A percentile compares a stretch with the other conserved stretches of the same genome.
phyloP scores from a whole-genome alignment of 1,140 invertebrate species.

The Aphis gossypii region DNA sequence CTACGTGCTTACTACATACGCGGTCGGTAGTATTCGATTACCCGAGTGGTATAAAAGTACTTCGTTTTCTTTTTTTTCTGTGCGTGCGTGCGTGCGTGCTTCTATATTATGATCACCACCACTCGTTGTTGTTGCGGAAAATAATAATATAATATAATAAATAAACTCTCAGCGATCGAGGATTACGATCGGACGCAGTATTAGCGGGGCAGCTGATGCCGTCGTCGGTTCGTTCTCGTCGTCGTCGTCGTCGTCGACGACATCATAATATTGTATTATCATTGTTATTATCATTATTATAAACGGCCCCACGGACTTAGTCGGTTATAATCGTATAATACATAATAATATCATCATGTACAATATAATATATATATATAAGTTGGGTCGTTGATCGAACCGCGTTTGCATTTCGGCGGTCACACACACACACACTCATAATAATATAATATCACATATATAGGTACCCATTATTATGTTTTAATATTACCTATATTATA shows the following conservation, averaged over 20 bases:
- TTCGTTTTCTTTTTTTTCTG: not conserved
- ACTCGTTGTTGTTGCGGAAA: slow-evolving; percentile 43
- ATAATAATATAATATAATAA: slow-evolving; percentile 23
- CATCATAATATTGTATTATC: not conserved
- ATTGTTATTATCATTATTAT: not conserved
- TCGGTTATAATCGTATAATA: not conserved
- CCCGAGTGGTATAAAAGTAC: not conserved
- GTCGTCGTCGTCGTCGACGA: not conserved
- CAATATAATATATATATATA: not conserved
- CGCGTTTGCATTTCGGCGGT: slow-evolving; percentile 19
- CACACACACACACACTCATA: not conserved
- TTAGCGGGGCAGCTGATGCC: not conserved
- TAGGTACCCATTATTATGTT: slow-evolving; percentile 2
- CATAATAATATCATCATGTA: not conserved
- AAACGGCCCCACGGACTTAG: not conserved
- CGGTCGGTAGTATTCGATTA: slow-evolving; percentile 14
- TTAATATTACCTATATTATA: slow-evolving; percentile 2
- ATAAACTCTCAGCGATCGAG: not conserved
- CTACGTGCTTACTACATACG: not conserved
- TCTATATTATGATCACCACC: not conserved
- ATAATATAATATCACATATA: not conserved
- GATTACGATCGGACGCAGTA: slow-evolving; percentile 17
- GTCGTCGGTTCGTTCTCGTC: too few species aligned
- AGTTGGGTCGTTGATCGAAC: not conserved
- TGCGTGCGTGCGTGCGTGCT: not conserved